Base-by-base conservation (phyloP, 2,113 vertebrate genomes). In the Semnornis frantzii region DNA sequence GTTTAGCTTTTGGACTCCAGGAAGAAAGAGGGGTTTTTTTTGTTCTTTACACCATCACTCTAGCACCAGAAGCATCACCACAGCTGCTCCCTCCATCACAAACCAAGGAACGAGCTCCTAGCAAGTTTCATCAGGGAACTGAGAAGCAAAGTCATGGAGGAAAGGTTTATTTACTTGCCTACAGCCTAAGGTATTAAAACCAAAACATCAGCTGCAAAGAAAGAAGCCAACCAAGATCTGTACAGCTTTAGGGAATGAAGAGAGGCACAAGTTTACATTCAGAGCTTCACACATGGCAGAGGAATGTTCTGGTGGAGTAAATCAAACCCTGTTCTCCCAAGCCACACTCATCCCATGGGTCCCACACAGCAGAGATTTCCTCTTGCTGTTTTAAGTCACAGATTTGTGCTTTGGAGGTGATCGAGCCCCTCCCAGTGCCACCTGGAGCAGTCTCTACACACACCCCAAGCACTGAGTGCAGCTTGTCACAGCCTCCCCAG, bases 121-220 rank as follows among this genome's bases (percentile, higher is more conserved):
- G 18, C 55, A 44, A 27, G 5, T 55, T 70, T 87, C 6, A 0
- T 30, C 27, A 42, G 37, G 39, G 82, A 62, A 89, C 65, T 81
- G 39, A 85, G 62, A 79, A 95, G 86, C 60, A 60, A 91, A 77
- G 30, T 69, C 44, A 27, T 25, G 81, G 94, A 83, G 87, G 84
- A 89, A 92, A 74, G 55, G 48, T 98, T 98, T 98, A 98, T 98
- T 98, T 81, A 81, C 97, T 64, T 74, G 93, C 87, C 81, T 93
- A 95, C 88, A 39, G 92, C 96, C 93, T 96, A 94, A 85, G 54
- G 42, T 93, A 34, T 30, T 73, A 10, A 4, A 2, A 42, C 50
- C 50, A 62, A 24, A 80, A 64, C 48, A 75, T 30, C 25, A 96
- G 81, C 90, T 87, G 93, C 62, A 93, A 93, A 86, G 21, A 62